Evolutionary conservation across 1,140 invertebrate species (phyloP), one percentile per base, ranked within the genome.

Genomic region (Drosophila eugracilis): DNA sequence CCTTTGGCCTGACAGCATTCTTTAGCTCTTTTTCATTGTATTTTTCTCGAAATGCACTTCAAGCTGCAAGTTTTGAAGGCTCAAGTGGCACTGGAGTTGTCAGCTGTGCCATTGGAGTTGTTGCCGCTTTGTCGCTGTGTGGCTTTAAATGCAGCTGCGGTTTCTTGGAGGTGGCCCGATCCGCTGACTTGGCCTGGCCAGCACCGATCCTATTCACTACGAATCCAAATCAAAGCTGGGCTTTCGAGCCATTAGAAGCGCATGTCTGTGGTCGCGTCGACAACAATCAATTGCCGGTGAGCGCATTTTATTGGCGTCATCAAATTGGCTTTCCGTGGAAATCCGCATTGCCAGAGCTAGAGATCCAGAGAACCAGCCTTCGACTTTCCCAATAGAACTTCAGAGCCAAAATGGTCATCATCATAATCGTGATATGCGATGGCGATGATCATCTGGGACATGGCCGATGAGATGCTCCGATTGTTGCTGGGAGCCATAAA

Each of bases 251-350:
- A 85, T 84, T 84, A 85, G 81, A 85, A 86, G 81, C 77, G 70
- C 81, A 85, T 81, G 77, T 77, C 80, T 86, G 62, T 45, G 52
- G 42, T 37, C 53, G 67, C 69, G 77, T 70, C 69, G 73, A 86
- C 83, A 88, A 71, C 78, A 81, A 88, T 88, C 81, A 78, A 86
- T 88, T 88, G 83, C 69, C 74, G 81, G 66, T 83, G 80, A 86
- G 79, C 83, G 76, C 83, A 86, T 86, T 86, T 86, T 88, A 86
- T 86, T 86, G 81, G 78, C 81, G 78, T 86, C 83, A 86, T 86
- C 83, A 78, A 83, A 71, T 88, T 62, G 81, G 57, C 60, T 67
- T 76, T 76, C 73, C 54, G 37, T 69, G 55, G 73, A 85, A 84
- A 85, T 78, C 80, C 80, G 80, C 80, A 63, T 79, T 72, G 67